Evolutionary conservation across 1,140 invertebrate genomes (phyloP), one percentile per base, ranked within the genome.

Genomic region (Cepaea nemoralis): DNA sequence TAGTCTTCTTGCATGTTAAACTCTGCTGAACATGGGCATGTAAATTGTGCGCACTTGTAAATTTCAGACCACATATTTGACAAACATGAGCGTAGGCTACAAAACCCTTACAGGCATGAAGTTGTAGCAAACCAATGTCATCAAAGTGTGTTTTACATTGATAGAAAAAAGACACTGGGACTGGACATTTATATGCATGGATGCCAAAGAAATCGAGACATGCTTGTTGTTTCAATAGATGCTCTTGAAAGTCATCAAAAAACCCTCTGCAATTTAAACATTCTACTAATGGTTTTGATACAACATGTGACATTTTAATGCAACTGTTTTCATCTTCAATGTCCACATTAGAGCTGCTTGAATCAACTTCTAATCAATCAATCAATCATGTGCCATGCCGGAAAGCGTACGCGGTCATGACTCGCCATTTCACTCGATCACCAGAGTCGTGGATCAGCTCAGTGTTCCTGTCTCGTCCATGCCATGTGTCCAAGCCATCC

Each of bases 171-270:
- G 69, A 37, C 10, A 71, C 22, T 40, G 8, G 69, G 40, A 45
- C 69, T 45, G 37, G 37, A 40, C 22, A 40, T 27, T 71, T 24
- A 40, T 24, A 24, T 5, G 3, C 31, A 27, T 40, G 33, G 14
- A 6, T 71, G 2, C 19, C 69, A 71, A 39, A 71, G 37, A 40
- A 45, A 39, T 71, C 14, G 35, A 71, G n/a, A 45, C 69, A 71
- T 39, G 37, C 37, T 39, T 39, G 69, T 10, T 71, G 37, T 6
- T 71, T 39, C n/a, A 40, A 40, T 8, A 71, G 40, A 71, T 40
- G 40, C 22, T 39, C 37, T 8, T 19, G 8, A 27, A 63, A 31
- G 27, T 63, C 27, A 31, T 22, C 19, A 24, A n/a, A 71, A 39
- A 22, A 39, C 24, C 12, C 40, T 24, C 40, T 37, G 10, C 37